A percentile compares a stretch with the other conserved stretches of the same genome.
Conservation (phyloP, 2,113 vertebrate genomes). For the Turnix velox region DNA sequence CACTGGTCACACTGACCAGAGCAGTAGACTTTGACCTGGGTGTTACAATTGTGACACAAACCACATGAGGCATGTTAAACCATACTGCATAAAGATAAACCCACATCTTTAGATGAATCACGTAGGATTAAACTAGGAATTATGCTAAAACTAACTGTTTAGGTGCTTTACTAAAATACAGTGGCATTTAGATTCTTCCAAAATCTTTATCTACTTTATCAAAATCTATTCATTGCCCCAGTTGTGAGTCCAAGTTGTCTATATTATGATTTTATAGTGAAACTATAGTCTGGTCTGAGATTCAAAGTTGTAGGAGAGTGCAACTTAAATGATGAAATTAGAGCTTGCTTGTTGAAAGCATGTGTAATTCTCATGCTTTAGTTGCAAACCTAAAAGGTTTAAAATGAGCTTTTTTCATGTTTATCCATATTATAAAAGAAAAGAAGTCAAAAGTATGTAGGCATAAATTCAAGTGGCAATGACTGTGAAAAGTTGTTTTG, state of each 20-base stretch:
- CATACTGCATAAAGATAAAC: neutral
- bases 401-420: neutral
- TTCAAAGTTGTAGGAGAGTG: neutral
- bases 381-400: neutral
- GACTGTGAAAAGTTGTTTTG: neutral
- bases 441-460: neutral
- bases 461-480: neutral
- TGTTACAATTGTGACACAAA: neutral
- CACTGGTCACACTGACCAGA: neutral
- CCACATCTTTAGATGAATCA: neutral
- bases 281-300: neutral
- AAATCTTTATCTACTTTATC: neutral
- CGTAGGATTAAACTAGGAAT: neutral
- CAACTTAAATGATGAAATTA: neutral
- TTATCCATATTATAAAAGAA: neutral
- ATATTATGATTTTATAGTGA: neutral
- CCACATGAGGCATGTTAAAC: neutral
- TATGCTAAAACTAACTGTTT: neutral
- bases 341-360: neutral
- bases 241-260: neutral
- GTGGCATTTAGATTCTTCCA: neutral
- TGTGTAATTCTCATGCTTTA: neutral
- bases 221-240: fast-evolving
- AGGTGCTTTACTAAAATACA: neutral
- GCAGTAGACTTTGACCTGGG: neutral